Base-by-base conservation (phyloP, 2,797 vertebrate genomes). In the Dendrocincla tyrannina region DNA sequence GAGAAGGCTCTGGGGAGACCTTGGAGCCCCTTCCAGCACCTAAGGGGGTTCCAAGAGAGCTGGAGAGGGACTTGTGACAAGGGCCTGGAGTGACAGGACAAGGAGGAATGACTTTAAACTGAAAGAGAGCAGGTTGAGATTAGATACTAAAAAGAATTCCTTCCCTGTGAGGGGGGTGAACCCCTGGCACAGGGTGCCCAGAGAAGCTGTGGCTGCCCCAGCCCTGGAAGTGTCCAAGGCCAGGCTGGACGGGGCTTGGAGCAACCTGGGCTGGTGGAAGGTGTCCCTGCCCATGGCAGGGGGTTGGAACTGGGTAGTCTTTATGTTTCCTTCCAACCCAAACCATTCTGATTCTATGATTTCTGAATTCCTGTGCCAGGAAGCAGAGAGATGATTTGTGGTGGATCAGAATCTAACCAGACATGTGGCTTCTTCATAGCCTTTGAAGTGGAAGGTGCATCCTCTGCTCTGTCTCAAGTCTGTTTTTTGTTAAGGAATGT, bases 241-340 rank as follows among this genome's bases (percentile, higher is more conserved):
- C 59, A 59, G 52, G 39, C 0, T 66, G 80, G 58, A 52, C 0
- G 0, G 11, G 30, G 52, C 14, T 68, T 4, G 33, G 30, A 52
- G 12, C 37, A 46, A 0, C 10, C 59, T 78, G 73, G 46, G 10
- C 2, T 0, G 2, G 46, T 17, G 39, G 22, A 1, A 78, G 25
- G 6, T 47, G 77, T 35, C 30, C 30, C 53, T 74, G 62, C 0
- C 27, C 24, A 3, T 1, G 3, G 22, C 30, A 44, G 32, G 10
- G 15, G 1, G 2, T 2, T 17, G 17, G 15, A 0, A 58, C 5
- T 8, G 1, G 14, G 5, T 78, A 37, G 1, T 0, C 15, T 78
- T 35, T 33, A 12, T 33, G 22, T 47, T 59, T 33, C 9, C 17
- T 46, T 66, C 39, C 17, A 10, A 35, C 22, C 22, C 44, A 53